A percentile compares a stretch with the other conserved stretches of the same genome.
These are phyloP conservation scores for Arizona elegans DNA, from an alignment of 2,113 vertebrate species.

Conservation along the genomic window DNA sequence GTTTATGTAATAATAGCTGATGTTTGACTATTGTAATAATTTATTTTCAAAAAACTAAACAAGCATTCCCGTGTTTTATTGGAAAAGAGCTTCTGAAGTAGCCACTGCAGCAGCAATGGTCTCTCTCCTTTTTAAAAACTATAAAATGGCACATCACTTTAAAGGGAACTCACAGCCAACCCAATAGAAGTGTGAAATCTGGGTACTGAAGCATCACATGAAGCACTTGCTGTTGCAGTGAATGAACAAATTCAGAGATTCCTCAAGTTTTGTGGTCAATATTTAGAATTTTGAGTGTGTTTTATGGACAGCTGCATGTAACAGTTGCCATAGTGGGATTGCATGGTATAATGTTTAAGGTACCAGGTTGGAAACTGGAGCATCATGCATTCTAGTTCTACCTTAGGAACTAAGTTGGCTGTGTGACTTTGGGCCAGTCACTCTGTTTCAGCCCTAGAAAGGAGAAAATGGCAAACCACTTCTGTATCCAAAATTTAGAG, in stretches of 20 bases:
- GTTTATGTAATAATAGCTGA: constrained; percentile 50
- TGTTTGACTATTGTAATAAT: constrained; percentile 21
- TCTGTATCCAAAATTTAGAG: neutral
- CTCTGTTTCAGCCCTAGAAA: neutral
- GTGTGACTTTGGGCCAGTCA: neutral
- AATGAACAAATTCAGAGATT: neutral
- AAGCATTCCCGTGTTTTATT: neutral
- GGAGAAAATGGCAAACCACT: neutral
- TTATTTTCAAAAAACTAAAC: neutral
- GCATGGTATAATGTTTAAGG: neutral
- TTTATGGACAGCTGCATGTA: neutral
- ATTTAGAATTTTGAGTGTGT: neutral
- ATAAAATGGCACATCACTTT: neutral
- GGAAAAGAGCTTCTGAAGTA: neutral
- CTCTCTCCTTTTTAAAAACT: neutral
- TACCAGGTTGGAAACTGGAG: neutral
- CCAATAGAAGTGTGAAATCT: neutral
- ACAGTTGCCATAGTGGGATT: neutral
- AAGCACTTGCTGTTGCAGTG: neutral
- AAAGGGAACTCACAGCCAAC: neutral
- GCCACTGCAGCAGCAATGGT: neutral
- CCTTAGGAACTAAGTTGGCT: neutral
- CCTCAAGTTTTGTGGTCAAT: neutral
- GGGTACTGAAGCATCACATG: neutral
- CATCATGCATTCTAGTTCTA: neutral